These are phyloP conservation scores for Cyanoramphus novaezelandiae DNA, from an alignment of 2,113 vertebrate species.

Conservation along the genomic window DNA sequence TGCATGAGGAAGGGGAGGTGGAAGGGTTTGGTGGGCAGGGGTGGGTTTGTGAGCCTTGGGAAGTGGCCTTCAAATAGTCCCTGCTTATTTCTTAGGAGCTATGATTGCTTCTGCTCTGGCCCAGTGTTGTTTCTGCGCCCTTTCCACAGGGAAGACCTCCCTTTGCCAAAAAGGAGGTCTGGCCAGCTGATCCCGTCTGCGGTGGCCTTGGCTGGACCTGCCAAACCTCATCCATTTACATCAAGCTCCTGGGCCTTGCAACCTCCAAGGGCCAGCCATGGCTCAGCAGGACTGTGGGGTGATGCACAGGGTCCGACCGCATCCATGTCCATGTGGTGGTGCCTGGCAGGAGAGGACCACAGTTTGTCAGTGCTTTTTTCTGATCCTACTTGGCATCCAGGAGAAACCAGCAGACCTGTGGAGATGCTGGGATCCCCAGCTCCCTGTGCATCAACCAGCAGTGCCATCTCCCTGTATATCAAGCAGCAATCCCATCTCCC, in stretches of 20 bases:
- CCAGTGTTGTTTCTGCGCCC: rapidly evolving
- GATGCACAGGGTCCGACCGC: not conserved
- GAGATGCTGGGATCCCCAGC: not conserved
- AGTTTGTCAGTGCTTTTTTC: not conserved
- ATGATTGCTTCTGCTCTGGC: rapidly evolving
- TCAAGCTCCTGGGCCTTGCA: not conserved
- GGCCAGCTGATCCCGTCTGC: not conserved
- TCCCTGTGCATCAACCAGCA: not conserved
- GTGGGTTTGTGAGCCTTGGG: not conserved
- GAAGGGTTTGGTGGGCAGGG: not conserved
- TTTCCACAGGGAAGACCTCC: not conserved
- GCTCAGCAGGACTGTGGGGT: not conserved
- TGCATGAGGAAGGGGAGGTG: not conserved
- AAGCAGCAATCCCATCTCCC: not conserved
- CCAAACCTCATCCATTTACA: not conserved
- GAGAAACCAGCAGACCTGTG: not conserved
- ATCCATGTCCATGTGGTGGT: not conserved
- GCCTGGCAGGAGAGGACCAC: rapidly evolving
- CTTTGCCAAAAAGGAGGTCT: not conserved
- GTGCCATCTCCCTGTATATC: not conserved
- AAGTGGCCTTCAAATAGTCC: not conserved
- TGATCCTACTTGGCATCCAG: not conserved
- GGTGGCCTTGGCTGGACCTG: not conserved
- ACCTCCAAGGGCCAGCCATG: not conserved
- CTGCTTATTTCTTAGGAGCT: not conserved